Evolutionary conservation across 2,888 invertebrate genomes (phyloP).

Genomic region (Pachydiplax longipennis): DNA sequence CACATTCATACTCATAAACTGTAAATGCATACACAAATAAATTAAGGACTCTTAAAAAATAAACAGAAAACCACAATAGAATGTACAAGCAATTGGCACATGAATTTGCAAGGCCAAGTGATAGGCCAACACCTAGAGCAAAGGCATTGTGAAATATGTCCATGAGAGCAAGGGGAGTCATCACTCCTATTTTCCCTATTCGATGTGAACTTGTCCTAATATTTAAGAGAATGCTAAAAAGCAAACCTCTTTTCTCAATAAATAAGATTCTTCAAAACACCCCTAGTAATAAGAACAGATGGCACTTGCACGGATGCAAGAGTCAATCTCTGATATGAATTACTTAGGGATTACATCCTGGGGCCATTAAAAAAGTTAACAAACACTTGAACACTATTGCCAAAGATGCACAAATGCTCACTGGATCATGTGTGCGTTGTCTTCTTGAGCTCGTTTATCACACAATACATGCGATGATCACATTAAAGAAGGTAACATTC

Average conservation of each 20-base stretch:
- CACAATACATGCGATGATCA: not conserved
- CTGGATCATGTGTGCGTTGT: constrained; percentile 24
- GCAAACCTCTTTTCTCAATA: not conserved
- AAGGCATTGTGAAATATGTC: constrained; percentile 6
- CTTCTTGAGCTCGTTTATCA: constrained; percentile 6
- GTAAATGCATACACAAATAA: constrained; percentile 27
- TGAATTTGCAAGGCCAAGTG: constrained; percentile 11
- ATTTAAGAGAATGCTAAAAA: not conserved
- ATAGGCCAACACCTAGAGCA: constrained; percentile 35
- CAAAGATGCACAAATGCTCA: not conserved
- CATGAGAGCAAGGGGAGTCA: constrained; percentile 5
- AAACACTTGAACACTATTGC: constrained; percentile 20
- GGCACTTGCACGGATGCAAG: not conserved
- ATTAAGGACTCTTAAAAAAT: not conserved
- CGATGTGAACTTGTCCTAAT: not conserved
- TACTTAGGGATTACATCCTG: not conserved
- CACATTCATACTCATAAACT: constrained; percentile 1
- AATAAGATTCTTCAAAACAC: not conserved
- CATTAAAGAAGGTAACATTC: not conserved
- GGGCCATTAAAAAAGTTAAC: not conserved
- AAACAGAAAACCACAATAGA: constrained; percentile 25
- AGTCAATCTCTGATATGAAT: not conserved
- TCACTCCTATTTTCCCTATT: not conserved
- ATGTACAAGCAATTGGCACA: constrained; percentile 27
- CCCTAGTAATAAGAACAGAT: not conserved